Percentiles rank a stretch among this genome's conserved stretches.
These are phyloP conservation scores for Brachionus paranguensis DNA, from an alignment of 1,140 invertebrate genomes.

Conservation along the genomic window DNA sequence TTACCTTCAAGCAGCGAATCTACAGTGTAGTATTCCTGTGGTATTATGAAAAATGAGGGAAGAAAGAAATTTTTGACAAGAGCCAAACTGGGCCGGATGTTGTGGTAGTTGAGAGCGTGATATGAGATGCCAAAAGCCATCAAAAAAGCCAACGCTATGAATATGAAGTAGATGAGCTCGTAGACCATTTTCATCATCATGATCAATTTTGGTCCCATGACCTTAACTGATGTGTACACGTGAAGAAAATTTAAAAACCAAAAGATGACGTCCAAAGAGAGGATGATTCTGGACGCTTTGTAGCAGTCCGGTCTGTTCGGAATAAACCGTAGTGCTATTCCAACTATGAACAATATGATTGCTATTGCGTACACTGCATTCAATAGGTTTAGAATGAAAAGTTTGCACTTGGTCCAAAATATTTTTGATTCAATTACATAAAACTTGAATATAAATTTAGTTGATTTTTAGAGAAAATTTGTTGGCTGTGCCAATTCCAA, in stretches of 20 bases:
- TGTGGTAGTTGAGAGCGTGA: conserved; percentile 15
- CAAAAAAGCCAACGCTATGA: conserved; percentile 13
- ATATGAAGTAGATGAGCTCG: conserved; percentile 18
- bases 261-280: not conserved
- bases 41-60: conserved; percentile 37
- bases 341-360: not conserved
- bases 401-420: not conserved
- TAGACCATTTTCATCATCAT: conserved; percentile 57
- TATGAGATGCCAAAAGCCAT: conserved; percentile 10
- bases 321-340: not conserved
- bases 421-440: conserved; percentile 28
- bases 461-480: too few relatives aligned
- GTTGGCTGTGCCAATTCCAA: too few relatives aligned
- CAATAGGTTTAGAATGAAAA: not conserved
- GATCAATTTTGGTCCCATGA: conserved; percentile 57
- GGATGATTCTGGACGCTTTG: conserved; percentile 20
- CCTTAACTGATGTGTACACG: conserved; percentile 53
- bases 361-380: not conserved
- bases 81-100: not conserved
- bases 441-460: not conserved
- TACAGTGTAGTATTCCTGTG: conserved; percentile 7
- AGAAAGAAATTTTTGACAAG: conserved; percentile 12
- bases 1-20: not conserved
- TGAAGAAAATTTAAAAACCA: conserved; percentile 49
- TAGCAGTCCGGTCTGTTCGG: not conserved